Conservation (phyloP, 2,797 vertebrate species). For the Chelon auratus region DNA sequence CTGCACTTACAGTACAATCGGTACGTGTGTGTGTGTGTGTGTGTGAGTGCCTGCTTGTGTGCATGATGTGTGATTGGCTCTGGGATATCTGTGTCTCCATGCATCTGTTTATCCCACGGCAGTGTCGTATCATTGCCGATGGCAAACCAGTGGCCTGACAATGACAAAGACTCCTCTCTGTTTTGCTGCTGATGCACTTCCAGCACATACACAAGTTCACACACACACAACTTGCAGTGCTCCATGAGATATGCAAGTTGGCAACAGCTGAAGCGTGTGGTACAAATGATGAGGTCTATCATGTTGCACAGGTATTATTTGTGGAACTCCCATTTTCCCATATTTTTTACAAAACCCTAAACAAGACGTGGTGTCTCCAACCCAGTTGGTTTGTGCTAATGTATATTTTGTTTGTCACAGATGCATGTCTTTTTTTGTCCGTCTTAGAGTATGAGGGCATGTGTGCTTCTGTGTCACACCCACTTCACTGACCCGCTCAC, state of each 20-base stretch:
- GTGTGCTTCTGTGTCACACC: slow-evolving; percentile 55
- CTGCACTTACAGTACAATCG: slow-evolving; percentile 56
- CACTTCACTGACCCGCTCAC: slow-evolving; percentile 58
- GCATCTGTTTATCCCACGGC: slow-evolving; percentile 77
- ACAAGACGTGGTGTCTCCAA: slow-evolving; percentile 20
- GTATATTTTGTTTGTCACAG: not conserved
- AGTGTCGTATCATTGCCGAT: slow-evolving; percentile 73
- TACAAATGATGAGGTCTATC: slow-evolving; percentile 21
- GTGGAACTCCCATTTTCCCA: slow-evolving; percentile 14
- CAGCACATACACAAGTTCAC: slow-evolving; percentile 20
- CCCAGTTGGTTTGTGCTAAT: not conserved
- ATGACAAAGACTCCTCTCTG: slow-evolving; percentile 71
- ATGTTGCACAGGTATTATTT: slow-evolving; percentile 36
- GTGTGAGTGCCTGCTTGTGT: slow-evolving; percentile 9
- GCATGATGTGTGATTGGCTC: slow-evolving; percentile 59
- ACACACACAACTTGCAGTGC: slow-evolving; percentile 9
- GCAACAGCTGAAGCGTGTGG: slow-evolving; percentile 49
- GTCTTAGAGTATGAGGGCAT: slow-evolving; percentile 43
- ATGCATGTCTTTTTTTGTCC: not conserved
- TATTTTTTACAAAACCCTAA: slow-evolving; percentile 31
- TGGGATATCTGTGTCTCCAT: slow-evolving; percentile 72
- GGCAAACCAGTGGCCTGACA: slow-evolving; percentile 76
- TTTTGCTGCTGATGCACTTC: slow-evolving; percentile 59
- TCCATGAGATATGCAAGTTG: slow-evolving; percentile 42
- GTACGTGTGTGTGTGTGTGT: slow-evolving; percentile 13